phyloP scores from a whole-genome alignment of 2,888 invertebrate species.

The Thereva nobilitata region DNA sequence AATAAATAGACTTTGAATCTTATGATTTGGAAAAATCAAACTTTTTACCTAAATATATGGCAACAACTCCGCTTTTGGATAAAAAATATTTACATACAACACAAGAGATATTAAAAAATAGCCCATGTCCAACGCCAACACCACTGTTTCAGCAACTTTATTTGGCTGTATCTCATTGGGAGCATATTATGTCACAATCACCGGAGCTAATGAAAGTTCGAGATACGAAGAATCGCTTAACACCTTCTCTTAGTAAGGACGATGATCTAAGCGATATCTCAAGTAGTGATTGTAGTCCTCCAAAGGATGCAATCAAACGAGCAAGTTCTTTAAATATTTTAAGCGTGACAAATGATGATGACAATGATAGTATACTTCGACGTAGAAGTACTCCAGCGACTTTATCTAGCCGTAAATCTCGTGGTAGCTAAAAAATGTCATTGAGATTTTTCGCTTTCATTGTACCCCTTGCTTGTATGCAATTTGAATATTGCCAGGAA shows the following conservation, averaged over 20 bases:
- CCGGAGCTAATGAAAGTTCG: constrained; percentile 44
- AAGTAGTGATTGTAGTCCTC: constrained; percentile 34
- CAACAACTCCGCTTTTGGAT: constrained; percentile 46
- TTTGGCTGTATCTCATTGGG: constrained; percentile 55
- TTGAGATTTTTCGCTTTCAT: not conserved
- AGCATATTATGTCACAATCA: constrained; percentile 50
- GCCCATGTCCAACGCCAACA: constrained; percentile 57
- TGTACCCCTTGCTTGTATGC: not conserved
- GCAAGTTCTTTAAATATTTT: constrained; percentile 14
- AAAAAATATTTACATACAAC: constrained; percentile 8
- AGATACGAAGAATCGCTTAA: not conserved
- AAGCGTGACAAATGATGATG: not conserved
- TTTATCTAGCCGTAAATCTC: not conserved
- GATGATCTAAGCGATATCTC: constrained; percentile 29
- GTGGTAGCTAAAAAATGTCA: not conserved
- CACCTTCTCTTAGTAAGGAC: constrained; percentile 38
- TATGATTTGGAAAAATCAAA: constrained; percentile 27
- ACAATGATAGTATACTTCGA: constrained; percentile 10
- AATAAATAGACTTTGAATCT: constrained; percentile 7
- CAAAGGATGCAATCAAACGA: constrained; percentile 12
- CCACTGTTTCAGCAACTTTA: constrained; percentile 62
- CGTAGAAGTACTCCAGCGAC: constrained; percentile 23
- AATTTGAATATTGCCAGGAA: not conserved
- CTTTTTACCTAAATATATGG: constrained; percentile 43
- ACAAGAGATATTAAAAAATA: not conserved